These are phyloP conservation scores for Eleginops maclovinus DNA, from an alignment of 2,113 vertebrate species.

Conservation along the genomic window DNA sequence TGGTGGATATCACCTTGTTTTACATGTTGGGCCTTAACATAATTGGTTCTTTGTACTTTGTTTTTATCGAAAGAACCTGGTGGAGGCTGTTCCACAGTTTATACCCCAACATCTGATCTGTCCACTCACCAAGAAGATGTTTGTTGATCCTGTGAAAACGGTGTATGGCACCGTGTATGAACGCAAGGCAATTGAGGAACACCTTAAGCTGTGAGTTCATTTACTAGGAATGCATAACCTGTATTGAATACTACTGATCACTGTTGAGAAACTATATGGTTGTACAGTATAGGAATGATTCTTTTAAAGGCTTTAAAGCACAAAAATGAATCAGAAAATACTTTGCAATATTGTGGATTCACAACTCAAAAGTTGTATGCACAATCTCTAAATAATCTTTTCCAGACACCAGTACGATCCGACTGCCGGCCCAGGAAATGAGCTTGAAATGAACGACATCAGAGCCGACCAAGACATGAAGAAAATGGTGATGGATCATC, in stretches of 20 bases:
- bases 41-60: background rate
- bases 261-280: background rate
- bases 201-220: constrained; percentile 65
- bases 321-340: background rate
- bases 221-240: background rate
- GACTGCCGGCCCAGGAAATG: constrained; percentile 12
- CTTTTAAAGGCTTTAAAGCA: background rate
- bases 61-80: constrained; percentile 54
- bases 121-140: constrained; percentile 71
- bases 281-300: background rate
- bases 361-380: too few species aligned
- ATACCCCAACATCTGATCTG: constrained; percentile 64
- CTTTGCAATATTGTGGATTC: background rate
- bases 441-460: constrained; percentile 38
- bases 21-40: background rate
- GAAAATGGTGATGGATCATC: constrained; percentile 57
- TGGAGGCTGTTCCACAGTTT: constrained; percentile 22
- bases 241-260: background rate
- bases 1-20: background rate
- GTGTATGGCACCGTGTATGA: constrained; percentile 63
- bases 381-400: too few species aligned
- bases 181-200: constrained; percentile 70
- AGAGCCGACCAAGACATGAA: constrained; percentile 57
- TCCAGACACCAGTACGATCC: constrained; percentile 59
- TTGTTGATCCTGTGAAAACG: constrained; percentile 77